Conservation (phyloP, 2,113 vertebrate genomes). For the Tachuris rubrigastra region DNA sequence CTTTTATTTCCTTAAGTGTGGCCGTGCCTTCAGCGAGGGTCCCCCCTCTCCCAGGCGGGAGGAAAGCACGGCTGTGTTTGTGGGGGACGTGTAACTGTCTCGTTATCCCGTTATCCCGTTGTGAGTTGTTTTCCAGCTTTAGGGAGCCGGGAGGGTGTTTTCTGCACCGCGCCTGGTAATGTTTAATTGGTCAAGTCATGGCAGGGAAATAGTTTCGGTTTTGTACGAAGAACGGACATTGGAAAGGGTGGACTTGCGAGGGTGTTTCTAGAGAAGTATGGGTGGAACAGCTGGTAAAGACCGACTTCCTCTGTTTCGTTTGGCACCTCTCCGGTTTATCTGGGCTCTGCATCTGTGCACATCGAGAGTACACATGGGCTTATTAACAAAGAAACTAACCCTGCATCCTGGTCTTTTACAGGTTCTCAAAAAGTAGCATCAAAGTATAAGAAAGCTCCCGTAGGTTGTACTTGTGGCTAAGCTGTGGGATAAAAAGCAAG, state of each 20-base stretch:
- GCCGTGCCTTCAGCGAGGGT: background rate
- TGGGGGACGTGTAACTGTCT: background rate
- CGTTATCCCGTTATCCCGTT: background rate
- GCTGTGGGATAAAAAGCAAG: background rate
- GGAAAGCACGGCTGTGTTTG: accelerated
- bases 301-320: background rate
- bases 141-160: background rate
- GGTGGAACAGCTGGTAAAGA: background rate
- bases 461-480: background rate
- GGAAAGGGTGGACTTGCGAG: background rate
- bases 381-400: background rate
- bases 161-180: accelerated
- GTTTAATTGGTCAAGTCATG: background rate
- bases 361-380: background rate
- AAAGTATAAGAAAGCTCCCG: background rate
- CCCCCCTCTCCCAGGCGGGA: background rate
- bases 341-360: background rate
- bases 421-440: background rate
- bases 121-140: accelerated
- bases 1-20: background rate
- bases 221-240: background rate
- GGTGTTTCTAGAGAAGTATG: background rate
- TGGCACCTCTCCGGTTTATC: background rate
- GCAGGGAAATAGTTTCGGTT: background rate
- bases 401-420: background rate